Evolutionary conservation across 2,797 vertebrate species (phyloP).

Genomic region (Pampus argenteus): DNA sequence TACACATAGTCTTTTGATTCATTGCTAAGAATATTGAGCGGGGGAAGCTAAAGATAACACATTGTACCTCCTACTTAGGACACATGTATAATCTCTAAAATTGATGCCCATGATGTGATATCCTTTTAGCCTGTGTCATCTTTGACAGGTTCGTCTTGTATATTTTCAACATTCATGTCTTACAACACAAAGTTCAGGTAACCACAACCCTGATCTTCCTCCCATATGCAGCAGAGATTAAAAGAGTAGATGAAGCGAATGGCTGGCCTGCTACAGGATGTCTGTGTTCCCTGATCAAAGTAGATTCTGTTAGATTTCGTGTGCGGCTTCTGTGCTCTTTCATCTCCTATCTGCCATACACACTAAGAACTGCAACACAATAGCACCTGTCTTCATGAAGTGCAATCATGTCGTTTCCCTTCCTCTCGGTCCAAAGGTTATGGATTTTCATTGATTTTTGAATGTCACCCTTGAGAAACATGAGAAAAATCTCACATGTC

Average conservation of each 20-base stretch:
- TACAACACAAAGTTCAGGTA: conserved; percentile 13
- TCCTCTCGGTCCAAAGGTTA: conserved; percentile 67
- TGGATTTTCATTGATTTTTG: conserved; percentile 66
- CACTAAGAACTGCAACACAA: conserved; percentile 46
- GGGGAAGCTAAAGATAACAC: background rate
- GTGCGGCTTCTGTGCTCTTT: conserved; percentile 51
- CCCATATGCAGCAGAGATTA: conserved; percentile 33
- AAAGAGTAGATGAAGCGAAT: conserved; percentile 27
- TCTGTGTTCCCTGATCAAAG: conserved; percentile 68
- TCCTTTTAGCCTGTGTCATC: conserved; percentile 8
- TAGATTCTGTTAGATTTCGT: conserved; percentile 42
- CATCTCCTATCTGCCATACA: conserved; percentile 49
- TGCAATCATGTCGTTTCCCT: conserved; percentile 63
- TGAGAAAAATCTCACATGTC: conserved; percentile 1
- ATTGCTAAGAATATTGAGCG: background rate
- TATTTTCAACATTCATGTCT: conserved; percentile 28
- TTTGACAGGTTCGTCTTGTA: conserved; percentile 21
- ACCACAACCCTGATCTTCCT: conserved; percentile 9
- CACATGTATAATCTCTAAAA: conserved; percentile 9
- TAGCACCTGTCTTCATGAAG: conserved; percentile 55
- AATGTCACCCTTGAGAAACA: conserved; percentile 49
- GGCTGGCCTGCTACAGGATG: conserved; percentile 18
- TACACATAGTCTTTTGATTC: background rate
- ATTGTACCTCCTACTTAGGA: background rate
- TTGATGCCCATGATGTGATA: background rate